Evolutionary conservation across 1,140 invertebrate species (phyloP), one percentile per base, ranked within the genome.

Genomic region (Tetragonula clypearis): DNA sequence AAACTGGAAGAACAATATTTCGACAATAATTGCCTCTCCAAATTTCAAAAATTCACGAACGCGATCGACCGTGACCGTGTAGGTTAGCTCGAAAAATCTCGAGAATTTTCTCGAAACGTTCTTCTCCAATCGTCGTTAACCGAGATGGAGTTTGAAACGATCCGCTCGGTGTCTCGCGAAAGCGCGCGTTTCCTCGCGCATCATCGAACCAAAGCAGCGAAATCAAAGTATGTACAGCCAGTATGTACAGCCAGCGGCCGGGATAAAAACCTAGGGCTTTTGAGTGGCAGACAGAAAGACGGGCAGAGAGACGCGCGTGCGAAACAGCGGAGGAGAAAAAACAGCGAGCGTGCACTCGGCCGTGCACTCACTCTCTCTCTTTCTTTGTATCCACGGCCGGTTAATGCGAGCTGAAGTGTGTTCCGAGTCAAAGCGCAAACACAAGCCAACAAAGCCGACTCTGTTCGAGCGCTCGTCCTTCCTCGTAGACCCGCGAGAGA

Each of bases 361-460:
- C 49, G 65, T 60, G 58, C 58, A 81, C 79, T 35, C 58, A 81
- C 79, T 35, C 35, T 79, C 82, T 82, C 71, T 81, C 35, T 60
- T 53, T 84, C 88, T 92, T 92, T 90, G 90, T 91, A 91, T 85
- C 85, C 86, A 85, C 82, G 85, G 76, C 82, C 74, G 86, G 84
- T 92, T 92, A 93, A 93, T 92, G 91, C 91, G 91, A 92, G 88
- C 84, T 88, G 75, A 91, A 92, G 89, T 92, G 89, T 92, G 88
- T 90, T 91, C 86, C 88, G 78, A 92, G 87, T 88, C 89, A 87
- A 90, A 91, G 89, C 88, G 91, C 88, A 87, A 93, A 91, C 89
- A 83, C 85, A 87, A 90, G 87, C 86, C 90, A 88, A 93, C 92
- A 93, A 93, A 91, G 92, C 91, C 80, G 65, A 75, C 88, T 88